Conservation (phyloP, 1,140 invertebrate genomes). For the Ceratina japonica region DNA sequence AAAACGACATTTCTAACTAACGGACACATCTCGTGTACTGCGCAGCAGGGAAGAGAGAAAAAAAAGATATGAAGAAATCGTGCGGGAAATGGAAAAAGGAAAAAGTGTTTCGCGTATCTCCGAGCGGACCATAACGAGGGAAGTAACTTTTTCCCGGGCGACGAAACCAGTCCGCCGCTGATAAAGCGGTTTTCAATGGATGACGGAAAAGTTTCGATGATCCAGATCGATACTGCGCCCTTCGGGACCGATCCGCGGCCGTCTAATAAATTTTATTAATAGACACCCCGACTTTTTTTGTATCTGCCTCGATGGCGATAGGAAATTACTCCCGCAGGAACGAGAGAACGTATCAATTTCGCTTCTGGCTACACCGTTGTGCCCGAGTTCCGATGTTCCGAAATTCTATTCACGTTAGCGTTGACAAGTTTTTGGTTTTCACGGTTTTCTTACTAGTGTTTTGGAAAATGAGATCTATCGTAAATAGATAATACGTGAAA, state of each 20-base stretch:
- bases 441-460: too few relatives aligned
- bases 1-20: slow-evolving; percentile 48
- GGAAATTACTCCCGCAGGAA: slow-evolving; percentile 4
- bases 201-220: slow-evolving; percentile 5
- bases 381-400: too few relatives aligned
- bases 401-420: background rate
- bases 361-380: background rate
- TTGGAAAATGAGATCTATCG: too few relatives aligned
- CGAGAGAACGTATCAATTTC: background rate
- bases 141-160: slow-evolving; percentile 42
- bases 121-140: slow-evolving; percentile 38
- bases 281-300: background rate
- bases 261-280: slow-evolving; percentile 31
- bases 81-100: background rate
- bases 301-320: background rate
- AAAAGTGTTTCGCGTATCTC: slow-evolving; percentile 21
- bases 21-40: slow-evolving; percentile 41
- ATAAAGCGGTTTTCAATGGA: slow-evolving; percentile 32
- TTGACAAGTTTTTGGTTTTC: background rate
- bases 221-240: background rate
- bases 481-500: too few relatives aligned
- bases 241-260: background rate
- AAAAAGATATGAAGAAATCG: background rate
- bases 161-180: slow-evolving; percentile 9
- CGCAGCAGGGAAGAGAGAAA: background rate